Evolutionary conservation across 2,113 vertebrate species (phyloP).

Genomic region (Peromyscus leucopus): DNA sequence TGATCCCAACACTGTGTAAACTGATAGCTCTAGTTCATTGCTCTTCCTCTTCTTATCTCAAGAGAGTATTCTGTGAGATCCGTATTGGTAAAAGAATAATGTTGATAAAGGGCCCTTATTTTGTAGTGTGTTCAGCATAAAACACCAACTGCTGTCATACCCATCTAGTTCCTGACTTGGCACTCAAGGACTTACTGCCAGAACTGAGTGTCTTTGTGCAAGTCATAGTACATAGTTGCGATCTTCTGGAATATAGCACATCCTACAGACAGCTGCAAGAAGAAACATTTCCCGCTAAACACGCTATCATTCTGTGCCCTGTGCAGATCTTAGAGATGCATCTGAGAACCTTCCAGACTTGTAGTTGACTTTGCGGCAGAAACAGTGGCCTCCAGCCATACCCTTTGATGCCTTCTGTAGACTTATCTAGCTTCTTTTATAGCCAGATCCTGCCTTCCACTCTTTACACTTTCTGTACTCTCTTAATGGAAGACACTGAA

Average conservation of each 20-base stretch:
- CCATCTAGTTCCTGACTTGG: slow-evolving; percentile 10
- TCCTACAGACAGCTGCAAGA: slow-evolving; percentile 40
- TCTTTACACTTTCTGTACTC: neutral
- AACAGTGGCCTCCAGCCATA: neutral
- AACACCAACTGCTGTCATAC: neutral
- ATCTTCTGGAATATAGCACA: neutral
- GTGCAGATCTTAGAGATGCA: neutral
- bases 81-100: neutral
- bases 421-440: neutral
- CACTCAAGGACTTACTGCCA: neutral
- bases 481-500: rapidly evolving
- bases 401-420: neutral
- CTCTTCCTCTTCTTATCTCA: neutral
- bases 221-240: neutral
- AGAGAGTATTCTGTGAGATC: neutral
- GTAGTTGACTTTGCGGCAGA: neutral
- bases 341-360: neutral
- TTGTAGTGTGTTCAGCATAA: slow-evolving; percentile 1
- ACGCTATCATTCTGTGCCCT: neutral
- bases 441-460: rapidly evolving
- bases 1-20: too few species aligned
- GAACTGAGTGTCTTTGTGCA: neutral
- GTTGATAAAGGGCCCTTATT: slow-evolving; percentile 34
- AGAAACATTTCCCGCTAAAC: neutral
- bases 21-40: neutral